A percentile compares a stretch with the other conserved stretches of the same genome.
Evolutionary conservation across 2,888 invertebrate genomes (phyloP).

Genomic region (Cephus rjabovi): DNA sequence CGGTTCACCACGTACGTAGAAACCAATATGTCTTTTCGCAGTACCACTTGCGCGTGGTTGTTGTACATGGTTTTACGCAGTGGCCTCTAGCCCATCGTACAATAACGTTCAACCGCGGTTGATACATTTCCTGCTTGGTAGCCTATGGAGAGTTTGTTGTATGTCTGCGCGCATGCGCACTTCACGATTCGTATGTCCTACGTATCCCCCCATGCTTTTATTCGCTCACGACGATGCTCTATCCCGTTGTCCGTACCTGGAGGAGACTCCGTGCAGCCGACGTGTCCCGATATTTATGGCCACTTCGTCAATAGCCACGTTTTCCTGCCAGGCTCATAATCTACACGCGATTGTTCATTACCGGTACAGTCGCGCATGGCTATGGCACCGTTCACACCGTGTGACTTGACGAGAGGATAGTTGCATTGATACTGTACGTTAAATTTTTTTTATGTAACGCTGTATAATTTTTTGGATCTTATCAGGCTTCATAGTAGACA

Average conservation of each 20-base stretch:
- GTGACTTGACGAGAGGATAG: background rate
- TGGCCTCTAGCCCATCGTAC: constrained; percentile 27
- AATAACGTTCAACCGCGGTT: constrained; percentile 15
- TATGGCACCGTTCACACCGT: background rate
- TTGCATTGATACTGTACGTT: background rate
- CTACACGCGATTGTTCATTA: background rate
- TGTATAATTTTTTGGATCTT: background rate
- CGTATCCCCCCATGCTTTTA: background rate
- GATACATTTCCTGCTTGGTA: constrained; percentile 44
- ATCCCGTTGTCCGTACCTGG: background rate
- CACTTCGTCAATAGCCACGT: constrained; percentile 35
- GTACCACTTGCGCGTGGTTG: background rate
- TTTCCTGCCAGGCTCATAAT: constrained; percentile 21
- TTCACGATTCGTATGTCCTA: background rate
- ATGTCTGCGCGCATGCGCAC: background rate
- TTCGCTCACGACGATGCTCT: background rate
- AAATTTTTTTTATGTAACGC: background rate
- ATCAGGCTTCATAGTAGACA: background rate
- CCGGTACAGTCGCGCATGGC: background rate
- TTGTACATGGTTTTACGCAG: background rate
- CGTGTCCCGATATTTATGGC: constrained; percentile 30
- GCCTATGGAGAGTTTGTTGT: constrained; percentile 15
- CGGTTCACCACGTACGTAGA: background rate
- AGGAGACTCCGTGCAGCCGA: background rate
- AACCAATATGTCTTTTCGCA: background rate